A percentile compares a stretch with the other conserved stretches of the same genome.
Evolutionary conservation across 37 sponge, comb jelly and placozoan genomes (phyloP).

Genomic region (Spongia lamella): DNA sequence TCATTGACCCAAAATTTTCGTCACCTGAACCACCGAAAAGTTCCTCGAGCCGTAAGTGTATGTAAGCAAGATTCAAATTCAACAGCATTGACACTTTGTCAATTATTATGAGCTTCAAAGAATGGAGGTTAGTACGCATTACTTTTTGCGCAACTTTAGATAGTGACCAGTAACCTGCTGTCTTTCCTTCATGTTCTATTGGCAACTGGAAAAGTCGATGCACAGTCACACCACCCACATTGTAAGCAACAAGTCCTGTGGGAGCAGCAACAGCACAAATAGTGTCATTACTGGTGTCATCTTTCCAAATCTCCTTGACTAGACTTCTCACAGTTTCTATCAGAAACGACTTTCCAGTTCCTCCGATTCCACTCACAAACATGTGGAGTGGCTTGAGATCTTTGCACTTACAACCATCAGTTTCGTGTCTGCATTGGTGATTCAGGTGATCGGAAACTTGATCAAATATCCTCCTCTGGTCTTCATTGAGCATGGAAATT

Average conservation of each 20-base stretch:
- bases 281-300: constrained; percentile 2
- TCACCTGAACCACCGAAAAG: constrained; percentile 42
- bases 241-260: constrained; percentile 48
- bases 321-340: constrained; percentile 23
- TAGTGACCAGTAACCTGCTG: constrained; percentile 49
- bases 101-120: constrained; percentile 43
- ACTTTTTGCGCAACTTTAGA: constrained; percentile 31
- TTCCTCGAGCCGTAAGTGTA: constrained; percentile 52
- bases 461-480: constrained; percentile 16
- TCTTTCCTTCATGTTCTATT: constrained; percentile 42
- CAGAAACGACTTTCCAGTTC: constrained; percentile 60
- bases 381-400: constrained; percentile 27
- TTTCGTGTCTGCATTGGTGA: constrained; percentile 19
- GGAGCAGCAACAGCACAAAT: constrained; percentile 47
- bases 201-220: constrained; percentile 39
- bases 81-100: constrained; percentile 58
- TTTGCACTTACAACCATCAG: neutral
- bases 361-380: constrained; percentile 50
- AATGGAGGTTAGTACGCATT: constrained; percentile 17
- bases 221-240: constrained; percentile 43
- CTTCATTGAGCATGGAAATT: constrained; percentile 18
- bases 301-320: neutral
- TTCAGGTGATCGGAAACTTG: constrained; percentile 6
- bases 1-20: constrained; percentile 28
- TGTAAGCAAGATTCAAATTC: constrained; percentile 7